A percentile compares a stretch with the other conserved stretches of the same genome.
Evolutionary conservation across 1,140 invertebrate species (phyloP).

Genomic region (Xylocopa sonorina): DNA sequence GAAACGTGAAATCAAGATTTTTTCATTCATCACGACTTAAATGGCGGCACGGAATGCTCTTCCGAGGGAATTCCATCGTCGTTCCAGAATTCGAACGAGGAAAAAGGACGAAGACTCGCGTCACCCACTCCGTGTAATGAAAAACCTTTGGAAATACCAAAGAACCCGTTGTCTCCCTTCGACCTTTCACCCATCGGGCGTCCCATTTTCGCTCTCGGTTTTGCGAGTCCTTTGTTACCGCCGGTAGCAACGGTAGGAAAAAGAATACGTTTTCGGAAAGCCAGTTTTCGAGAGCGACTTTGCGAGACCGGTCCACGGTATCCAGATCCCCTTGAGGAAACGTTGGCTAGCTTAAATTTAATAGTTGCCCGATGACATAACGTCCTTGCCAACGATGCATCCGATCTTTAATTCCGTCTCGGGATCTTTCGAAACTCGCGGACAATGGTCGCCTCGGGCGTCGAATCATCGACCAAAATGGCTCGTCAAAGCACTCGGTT

Average conservation of each 20-base stretch:
- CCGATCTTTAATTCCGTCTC: conserved; percentile 49
- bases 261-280: conserved; percentile 18
- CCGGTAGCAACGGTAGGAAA: not conserved
- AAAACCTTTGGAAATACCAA: conserved; percentile 28
- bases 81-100: not conserved
- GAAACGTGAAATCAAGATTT: not conserved
- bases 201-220: not conserved
- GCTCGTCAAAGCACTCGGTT: not conserved
- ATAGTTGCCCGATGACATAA: conserved; percentile 51
- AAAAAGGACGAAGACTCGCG: conserved; percentile 5
- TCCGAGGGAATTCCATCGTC: conserved; percentile 6
- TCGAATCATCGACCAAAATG: conserved; percentile 59
- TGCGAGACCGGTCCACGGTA: conserved; percentile 32
- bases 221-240: not conserved
- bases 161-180: not conserved
- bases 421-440: conserved; percentile 28
- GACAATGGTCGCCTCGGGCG: conserved; percentile 49
- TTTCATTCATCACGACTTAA: not conserved
- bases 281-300: not conserved
- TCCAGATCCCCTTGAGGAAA: conserved; percentile 34
- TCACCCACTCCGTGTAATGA: conserved; percentile 6
- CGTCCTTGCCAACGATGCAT: conserved; percentile 58
- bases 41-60: not conserved
- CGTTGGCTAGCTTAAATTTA: conserved; percentile 24
- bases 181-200: not conserved